Conservation (phyloP, 2,113 vertebrate species). For the Struthidea cinerea region DNA sequence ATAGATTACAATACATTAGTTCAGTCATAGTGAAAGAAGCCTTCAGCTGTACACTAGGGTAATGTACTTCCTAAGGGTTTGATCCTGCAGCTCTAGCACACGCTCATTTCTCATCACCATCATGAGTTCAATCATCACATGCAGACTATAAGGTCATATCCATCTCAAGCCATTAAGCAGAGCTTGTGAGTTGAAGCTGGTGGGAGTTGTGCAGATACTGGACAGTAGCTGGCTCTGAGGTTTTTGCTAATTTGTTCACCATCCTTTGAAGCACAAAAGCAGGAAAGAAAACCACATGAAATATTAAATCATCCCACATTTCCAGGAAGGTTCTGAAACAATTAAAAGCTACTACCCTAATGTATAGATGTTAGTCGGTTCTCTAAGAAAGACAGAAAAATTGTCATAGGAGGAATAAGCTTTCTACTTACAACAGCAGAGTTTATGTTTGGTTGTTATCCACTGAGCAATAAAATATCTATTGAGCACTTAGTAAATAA, state of each 20-base stretch:
- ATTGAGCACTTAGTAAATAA: not conserved
- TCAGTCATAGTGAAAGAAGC: not conserved
- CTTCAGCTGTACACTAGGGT: not conserved
- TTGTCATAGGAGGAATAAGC: not conserved
- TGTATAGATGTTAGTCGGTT: not conserved
- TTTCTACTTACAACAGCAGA: not conserved
- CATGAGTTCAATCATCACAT: not conserved
- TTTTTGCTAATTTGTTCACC: slow-evolving; percentile 17
- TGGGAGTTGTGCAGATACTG: not conserved
- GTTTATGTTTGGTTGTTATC: not conserved
- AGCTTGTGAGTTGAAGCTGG: not conserved
- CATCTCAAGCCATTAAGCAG: not conserved
- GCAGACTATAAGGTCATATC: not conserved
- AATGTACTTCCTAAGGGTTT: not conserved
- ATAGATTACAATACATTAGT: not conserved
- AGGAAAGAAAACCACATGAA: not conserved
- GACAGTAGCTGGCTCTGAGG: not conserved
- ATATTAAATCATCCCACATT: not conserved
- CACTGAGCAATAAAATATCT: not conserved
- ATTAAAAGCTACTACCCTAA: not conserved
- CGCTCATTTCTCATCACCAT: not conserved
- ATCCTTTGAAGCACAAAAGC: not conserved
- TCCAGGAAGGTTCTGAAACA: not conserved
- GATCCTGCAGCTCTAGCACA: not conserved
- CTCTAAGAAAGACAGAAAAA: not conserved